Evolutionary conservation across 2,888 invertebrate species (phyloP), one percentile per base, ranked within the genome.

Genomic region (Cantharis rufa): DNA sequence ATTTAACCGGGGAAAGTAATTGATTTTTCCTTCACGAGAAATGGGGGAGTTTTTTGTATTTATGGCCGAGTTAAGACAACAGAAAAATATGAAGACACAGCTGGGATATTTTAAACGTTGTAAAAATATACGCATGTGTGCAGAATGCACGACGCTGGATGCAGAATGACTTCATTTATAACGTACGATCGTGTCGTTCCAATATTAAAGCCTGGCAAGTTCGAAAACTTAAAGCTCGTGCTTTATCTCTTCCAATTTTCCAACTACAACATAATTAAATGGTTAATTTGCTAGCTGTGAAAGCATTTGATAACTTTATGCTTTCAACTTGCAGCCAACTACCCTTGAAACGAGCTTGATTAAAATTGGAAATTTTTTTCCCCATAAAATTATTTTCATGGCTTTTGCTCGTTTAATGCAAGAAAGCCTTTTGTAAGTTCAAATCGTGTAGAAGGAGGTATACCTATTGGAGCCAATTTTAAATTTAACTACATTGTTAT

Each of bases 41-140:
- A 68, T 64, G 63, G 72, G 62, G 78, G 77, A 75, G 77, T 62
- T 80, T 82, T 82, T 82, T 81, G 80, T 84, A 84, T 84, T 84
- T 84, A 84, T 85, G 82, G 83, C 81, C 79, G 82, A 83, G 81
- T 84, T 84, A 84, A 85, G 85, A 85, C 84, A 85, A 84, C 84
- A 78, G 79, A 79, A 75, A 82, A 75, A 83, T 80, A 83, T 24
- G 70, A 32, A 63, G 84, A 80, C 84, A 83, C 85, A 86, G 84
- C 84, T 86, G 85, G 75, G 79, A 76, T 76, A 75, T 79, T 82
- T 81, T 83, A 82, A 83, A 84, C 80, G 82, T 81, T 82, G 81
- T 82, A 84, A 85, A 85, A 85, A 84, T 85, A 83, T 78, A 83
- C 81, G 81, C 81, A 81, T 82, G 81, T 80, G 82, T 79, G 80